Evolutionary conservation across 2,797 vertebrate species (phyloP).

Genomic region (Distichodus sexfasciatus): DNA sequence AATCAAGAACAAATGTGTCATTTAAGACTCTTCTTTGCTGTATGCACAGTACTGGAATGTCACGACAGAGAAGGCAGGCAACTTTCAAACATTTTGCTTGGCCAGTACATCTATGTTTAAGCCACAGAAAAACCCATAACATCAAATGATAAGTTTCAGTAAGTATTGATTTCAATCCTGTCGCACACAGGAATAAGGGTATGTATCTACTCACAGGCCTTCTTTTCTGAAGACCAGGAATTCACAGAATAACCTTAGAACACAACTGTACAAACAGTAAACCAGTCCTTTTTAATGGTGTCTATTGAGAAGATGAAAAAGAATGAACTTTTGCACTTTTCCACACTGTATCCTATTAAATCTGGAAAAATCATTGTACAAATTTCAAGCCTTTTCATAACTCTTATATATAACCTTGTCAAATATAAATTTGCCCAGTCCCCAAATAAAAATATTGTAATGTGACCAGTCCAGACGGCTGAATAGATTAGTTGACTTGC

Average conservation of each 20-base stretch:
- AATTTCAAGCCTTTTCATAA: conserved; percentile 52
- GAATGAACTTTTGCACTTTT: conserved; percentile 57
- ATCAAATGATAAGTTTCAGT: conserved; percentile 21
- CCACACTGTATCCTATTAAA: conserved; percentile 39
- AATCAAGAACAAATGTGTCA: conserved; percentile 47
- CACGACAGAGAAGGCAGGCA: conserved; percentile 14
- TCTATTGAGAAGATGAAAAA: conserved; percentile 43
- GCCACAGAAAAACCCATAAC: conserved; percentile 18
- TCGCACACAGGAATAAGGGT: background rate
- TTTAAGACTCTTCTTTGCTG: conserved; percentile 46
- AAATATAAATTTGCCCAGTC: conserved; percentile 43
- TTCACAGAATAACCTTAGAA: background rate
- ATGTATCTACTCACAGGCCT: background rate
- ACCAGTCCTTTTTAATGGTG: conserved; percentile 42
- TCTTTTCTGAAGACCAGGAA: background rate
- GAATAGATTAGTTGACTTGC: conserved; percentile 33
- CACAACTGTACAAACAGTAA: conserved; percentile 46
- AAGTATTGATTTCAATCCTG: background rate
- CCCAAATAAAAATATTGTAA: conserved; percentile 54
- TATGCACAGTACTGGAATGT: conserved; percentile 37
- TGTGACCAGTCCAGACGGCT: conserved; percentile 24
- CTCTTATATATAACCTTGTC: conserved; percentile 48
- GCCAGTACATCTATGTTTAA: conserved; percentile 7
- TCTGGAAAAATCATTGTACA: conserved; percentile 55
- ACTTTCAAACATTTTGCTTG: conserved; percentile 9